Conservation (phyloP, 2,113 vertebrate species). For the Aleadryas rufinucha region DNA sequence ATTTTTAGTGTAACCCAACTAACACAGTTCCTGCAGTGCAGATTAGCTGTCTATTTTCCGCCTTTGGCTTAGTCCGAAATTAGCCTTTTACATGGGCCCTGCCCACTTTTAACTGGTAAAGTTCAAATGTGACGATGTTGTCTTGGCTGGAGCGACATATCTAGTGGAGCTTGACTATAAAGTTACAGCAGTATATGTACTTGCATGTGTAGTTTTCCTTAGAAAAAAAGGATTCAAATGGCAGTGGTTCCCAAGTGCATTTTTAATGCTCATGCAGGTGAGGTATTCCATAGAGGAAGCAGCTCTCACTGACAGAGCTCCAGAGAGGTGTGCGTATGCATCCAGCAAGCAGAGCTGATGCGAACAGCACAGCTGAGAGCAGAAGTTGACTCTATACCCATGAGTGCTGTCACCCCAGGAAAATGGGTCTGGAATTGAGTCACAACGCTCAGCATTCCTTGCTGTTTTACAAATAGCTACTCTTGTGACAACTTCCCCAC, state of each 20-base stretch:
- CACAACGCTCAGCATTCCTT: neutral
- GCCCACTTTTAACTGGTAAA: neutral
- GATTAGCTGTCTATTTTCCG: neutral
- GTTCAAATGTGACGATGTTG: neutral
- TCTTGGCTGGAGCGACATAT: neutral
- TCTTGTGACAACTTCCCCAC: neutral
- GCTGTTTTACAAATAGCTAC: neutral
- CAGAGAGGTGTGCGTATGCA: neutral
- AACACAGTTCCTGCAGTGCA: neutral
- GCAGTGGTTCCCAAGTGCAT: neutral
- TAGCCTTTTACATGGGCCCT: neutral
- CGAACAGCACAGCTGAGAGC: neutral
- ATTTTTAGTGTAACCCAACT: neutral
- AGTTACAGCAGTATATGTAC: neutral
- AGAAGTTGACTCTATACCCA: neutral
- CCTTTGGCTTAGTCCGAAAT: neutral
- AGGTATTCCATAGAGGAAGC: neutral
- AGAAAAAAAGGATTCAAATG: neutral
- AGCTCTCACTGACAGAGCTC: neutral
- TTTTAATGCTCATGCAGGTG: neutral
- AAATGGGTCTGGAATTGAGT: neutral
- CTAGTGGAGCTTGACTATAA: neutral
- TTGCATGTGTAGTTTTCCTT: neutral
- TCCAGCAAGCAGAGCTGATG: neutral
- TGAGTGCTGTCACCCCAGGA: neutral